phyloP scores from a whole-genome alignment of 2,888 invertebrate species.

The Hyalella azteca region DNA sequence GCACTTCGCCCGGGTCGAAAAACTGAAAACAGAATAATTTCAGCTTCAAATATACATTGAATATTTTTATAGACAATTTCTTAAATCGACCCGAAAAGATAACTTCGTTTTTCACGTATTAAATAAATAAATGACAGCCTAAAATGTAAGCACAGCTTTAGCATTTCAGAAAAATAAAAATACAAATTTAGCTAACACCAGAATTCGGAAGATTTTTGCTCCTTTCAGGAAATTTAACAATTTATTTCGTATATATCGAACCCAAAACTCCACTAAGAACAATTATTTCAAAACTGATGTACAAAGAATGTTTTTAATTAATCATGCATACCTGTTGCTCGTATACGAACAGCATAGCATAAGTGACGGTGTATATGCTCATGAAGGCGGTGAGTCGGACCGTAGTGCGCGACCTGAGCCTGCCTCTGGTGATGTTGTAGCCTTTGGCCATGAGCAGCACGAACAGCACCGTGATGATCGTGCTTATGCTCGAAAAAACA shows the following conservation, averaged over 20 bases:
- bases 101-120: too few species aligned
- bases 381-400: conserved; percentile 81
- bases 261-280: conserved; percentile 14
- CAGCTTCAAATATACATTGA: not conserved
- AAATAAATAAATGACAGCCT: too few species aligned
- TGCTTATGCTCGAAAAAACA: conserved; percentile 74
- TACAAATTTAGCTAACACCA: too few species aligned
- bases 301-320: not conserved
- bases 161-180: too few species aligned
- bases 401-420: conserved; percentile 74
- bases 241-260: not conserved
- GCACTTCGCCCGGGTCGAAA: conserved; percentile 85
- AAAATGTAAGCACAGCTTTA: too few species aligned
- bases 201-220: too few species aligned
- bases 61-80: not conserved
- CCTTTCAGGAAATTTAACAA: not conserved
- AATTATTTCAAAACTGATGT: too few species aligned
- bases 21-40: not conserved
- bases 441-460: conserved; percentile 86
- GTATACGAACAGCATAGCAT: conserved; percentile 78
- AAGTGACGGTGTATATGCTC: conserved; percentile 76
- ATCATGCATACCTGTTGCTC: conserved; percentile 72
- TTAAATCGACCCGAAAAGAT: too few species aligned
- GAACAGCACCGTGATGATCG: conserved; percentile 77
- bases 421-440: conserved; percentile 85